Evolutionary conservation across 2,888 invertebrate species (phyloP), one percentile per base, ranked within the genome.

Genomic region (Uloborus plumipes): DNA sequence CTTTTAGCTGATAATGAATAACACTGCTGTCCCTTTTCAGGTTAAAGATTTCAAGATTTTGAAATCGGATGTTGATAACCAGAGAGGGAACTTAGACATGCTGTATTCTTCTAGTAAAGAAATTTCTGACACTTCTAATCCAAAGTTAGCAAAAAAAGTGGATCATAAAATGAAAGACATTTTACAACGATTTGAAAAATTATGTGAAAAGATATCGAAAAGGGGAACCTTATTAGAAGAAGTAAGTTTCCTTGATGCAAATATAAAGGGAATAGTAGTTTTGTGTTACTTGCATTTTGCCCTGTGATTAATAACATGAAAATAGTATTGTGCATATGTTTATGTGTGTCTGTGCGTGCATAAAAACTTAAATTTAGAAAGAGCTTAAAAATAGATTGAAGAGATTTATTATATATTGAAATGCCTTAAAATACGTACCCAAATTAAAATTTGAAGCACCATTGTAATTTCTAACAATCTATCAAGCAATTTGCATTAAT

Each of bases 101-200:
- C 93, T 97, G 18, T 92, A 94, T 58, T 89, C 93, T 65, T 93
- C 93, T n/a, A 96, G 96, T 0, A 92, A 93, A 84, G 95, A 96
- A 87, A 92, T 97, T 6, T 93, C 97, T 47, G 93, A 95, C 0
- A 59, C 69, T 22, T 94, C 94, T 86, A 97, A 97, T 89, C 93
- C 94, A 0, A 92, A 96, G 53, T 93, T 96, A 80, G 96, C 96
- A 0, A 95, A 95, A 89, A 95, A 95, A 87, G 93, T 97, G 75
- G 96, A 97, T 88, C 92, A 93, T 78, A 94, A 97, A 87, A 91
- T 97, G 18, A 94, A 94, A 86, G 97, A 97, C 87, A 94, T 97
- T 1, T 94, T 94, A 81, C 88, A 89, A 26, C 93, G 96, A 88
- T 97, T 95, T 89, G 95, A 96, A 87, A 96, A 95, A 87, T 91